These are phyloP conservation scores for Agrochola litura DNA, from an alignment of 2,888 invertebrate genomes.

Conservation along the genomic window DNA sequence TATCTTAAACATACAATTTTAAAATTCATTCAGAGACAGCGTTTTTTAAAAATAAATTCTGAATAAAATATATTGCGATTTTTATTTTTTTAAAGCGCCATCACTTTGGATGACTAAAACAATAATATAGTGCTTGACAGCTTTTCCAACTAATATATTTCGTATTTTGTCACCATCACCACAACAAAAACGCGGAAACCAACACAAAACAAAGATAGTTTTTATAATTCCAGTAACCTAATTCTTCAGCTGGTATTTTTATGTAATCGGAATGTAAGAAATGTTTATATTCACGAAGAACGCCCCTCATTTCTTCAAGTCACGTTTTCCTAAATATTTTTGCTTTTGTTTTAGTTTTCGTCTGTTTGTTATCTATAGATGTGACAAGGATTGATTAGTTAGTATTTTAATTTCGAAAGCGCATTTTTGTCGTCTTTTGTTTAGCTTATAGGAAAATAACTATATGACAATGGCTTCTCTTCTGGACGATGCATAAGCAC, in stretches of 20 bases:
- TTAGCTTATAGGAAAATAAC: background rate
- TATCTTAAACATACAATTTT: background rate
- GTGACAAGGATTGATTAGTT: conserved; percentile 37
- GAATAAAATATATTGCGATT: no score
- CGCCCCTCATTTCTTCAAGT: background rate
- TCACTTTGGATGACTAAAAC: no score
- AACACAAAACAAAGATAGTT: background rate
- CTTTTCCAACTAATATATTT: background rate
- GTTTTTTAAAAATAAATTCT: no score
- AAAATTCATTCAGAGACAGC: no score
- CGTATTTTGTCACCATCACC: background rate
- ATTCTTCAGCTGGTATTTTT: conserved; percentile 16
- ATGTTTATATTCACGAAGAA: background rate
- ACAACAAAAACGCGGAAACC: background rate
- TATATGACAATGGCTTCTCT: background rate
- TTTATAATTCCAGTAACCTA: conserved; percentile 13
- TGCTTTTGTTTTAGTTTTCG: conserved; percentile 29
- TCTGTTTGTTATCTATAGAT: conserved; percentile 29
- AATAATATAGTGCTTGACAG: no score
- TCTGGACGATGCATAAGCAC: background rate
- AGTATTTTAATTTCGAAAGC: conserved; percentile 23
- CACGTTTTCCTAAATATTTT: conserved; percentile 25
- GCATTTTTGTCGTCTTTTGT: conserved; percentile 5
- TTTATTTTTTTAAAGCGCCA: no score
- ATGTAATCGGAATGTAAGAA: conserved; percentile 4